Conservation (phyloP, 2,888 invertebrate genomes). For the Eumerus sabulonum region DNA sequence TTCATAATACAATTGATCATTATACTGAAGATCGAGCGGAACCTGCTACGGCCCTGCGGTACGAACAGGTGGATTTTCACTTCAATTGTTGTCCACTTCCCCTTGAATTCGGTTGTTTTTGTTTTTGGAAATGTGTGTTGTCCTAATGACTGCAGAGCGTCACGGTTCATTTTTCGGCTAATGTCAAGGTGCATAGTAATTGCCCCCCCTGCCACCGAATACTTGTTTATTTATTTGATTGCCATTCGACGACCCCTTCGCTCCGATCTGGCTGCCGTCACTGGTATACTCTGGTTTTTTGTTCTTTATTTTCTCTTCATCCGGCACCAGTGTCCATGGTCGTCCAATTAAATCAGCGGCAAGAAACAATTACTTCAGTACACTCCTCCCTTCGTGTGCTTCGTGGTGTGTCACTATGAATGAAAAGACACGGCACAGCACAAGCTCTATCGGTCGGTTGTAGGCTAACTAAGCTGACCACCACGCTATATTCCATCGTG, state of each 20-base stretch:
- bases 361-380: conserved; percentile 32
- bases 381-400: conserved; percentile 3
- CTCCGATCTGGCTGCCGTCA: background rate
- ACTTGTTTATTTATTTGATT: conserved; percentile 51
- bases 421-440: background rate
- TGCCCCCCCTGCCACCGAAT: conserved; percentile 43
- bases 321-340: background rate
- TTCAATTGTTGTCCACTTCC: conserved; percentile 27
- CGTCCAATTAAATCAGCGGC: conserved; percentile 52
- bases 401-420: conserved; percentile 51
- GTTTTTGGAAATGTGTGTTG: conserved; percentile 16
- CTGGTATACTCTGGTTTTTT: background rate
- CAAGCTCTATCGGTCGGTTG: background rate
- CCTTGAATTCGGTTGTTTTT: background rate
- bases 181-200: conserved; percentile 67
- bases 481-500: background rate
- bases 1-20: conserved; percentile 32
- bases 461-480: background rate
- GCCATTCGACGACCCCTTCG: conserved; percentile 9
- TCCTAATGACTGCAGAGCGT: conserved; percentile 60
- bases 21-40: conserved; percentile 1
- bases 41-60: conserved; percentile 16
- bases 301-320: conserved; percentile 1
- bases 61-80: conserved; percentile 62
- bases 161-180: conserved; percentile 65